Conservation (phyloP, 2,797 vertebrate genomes). For the Remorina albescens region DNA sequence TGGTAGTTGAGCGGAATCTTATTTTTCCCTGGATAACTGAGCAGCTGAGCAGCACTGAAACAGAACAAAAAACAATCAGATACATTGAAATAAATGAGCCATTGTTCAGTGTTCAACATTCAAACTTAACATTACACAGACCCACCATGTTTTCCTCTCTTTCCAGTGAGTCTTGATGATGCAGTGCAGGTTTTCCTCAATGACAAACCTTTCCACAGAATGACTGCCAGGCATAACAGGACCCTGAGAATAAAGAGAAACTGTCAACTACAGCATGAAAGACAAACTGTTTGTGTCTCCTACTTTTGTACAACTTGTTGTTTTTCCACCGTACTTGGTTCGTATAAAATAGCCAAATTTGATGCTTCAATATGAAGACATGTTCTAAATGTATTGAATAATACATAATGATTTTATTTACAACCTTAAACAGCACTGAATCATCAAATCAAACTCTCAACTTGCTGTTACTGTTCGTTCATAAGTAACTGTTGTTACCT, state of each 20-base stretch:
- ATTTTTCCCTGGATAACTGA: conserved; percentile 97
- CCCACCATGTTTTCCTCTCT: conserved; percentile 97
- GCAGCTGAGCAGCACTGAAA: conserved; percentile 84
- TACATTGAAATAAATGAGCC: background rate
- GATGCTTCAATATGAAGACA: too few species aligned
- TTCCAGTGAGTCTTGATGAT: conserved; percentile 98
- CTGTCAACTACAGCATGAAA: background rate
- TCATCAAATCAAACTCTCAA: too few species aligned
- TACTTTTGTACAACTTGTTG: background rate
- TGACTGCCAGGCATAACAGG: conserved; percentile 99
- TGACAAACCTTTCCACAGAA: conserved; percentile 96
- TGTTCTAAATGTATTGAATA: background rate
- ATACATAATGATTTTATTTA: background rate
- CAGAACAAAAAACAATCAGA: background rate
- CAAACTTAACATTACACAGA: background rate
- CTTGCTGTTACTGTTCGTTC: too few species aligned
- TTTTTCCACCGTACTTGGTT: too few species aligned
- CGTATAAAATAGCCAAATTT: too few species aligned
- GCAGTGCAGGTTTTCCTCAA: conserved; percentile 97
- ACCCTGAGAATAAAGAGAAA: conserved; percentile 81
- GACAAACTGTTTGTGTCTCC: background rate
- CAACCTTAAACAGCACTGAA: too few species aligned
- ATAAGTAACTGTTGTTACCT: conserved; percentile 80
- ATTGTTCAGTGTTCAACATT: background rate
- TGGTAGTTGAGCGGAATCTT: conserved; percentile 99